Evolutionary conservation across 2,113 vertebrate genomes (phyloP).

Genomic region (Piaya cayana): DNA sequence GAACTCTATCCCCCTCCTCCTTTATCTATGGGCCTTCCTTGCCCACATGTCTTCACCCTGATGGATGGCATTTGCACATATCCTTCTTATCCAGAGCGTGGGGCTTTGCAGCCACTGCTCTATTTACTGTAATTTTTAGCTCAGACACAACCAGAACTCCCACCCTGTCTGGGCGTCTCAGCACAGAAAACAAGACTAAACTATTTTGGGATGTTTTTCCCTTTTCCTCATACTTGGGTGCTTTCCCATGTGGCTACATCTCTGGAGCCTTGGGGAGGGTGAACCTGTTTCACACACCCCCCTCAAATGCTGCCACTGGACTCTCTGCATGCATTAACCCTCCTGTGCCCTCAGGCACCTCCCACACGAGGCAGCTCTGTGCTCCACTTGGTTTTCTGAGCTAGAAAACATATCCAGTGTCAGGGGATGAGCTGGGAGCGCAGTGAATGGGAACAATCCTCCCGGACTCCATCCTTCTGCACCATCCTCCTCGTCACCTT

Average conservation of each 20-base stretch:
- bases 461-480: background rate
- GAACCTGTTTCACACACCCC: conserved; percentile 53
- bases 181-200: conserved; percentile 73
- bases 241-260: conserved; percentile 72
- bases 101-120: conserved; percentile 57
- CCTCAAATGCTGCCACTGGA: background rate
- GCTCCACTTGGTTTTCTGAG: background rate
- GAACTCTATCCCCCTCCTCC: background rate
- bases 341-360: background rate
- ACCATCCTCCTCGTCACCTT: background rate
- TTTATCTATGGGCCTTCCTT: background rate
- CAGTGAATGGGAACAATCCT: background rate
- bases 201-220: conserved; percentile 75
- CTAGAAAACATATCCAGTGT: background rate
- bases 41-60: accelerated
- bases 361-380: background rate
- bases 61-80: background rate
- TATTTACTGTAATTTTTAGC: conserved; percentile 72
- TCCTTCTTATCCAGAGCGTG: conserved; percentile 37
- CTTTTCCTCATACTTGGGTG: conserved; percentile 75
- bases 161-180: conserved; percentile 74
- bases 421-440: background rate
- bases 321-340: background rate
- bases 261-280: conserved; percentile 12
- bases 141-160: conserved; percentile 76